Percentiles rank a stretch among this genome's conserved stretches.
Evolutionary conservation across 2,113 vertebrate species (phyloP).

Genomic region (Nerophis lumbriciformis): DNA sequence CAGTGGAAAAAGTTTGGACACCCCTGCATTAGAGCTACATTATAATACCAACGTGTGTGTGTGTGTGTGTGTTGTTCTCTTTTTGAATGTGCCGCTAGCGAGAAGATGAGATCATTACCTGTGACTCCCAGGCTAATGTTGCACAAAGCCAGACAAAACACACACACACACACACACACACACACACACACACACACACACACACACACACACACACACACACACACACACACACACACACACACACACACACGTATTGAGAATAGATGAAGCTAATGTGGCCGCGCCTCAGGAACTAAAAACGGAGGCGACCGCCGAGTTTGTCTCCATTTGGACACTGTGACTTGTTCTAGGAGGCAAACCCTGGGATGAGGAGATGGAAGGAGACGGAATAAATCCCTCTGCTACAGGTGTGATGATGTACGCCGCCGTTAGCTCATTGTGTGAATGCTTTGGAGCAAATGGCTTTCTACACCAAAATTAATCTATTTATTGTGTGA

Average conservation of each 20-base stretch:
- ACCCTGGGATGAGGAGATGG: constrained; percentile 23
- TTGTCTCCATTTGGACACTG: constrained; percentile 47
- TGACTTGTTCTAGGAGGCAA: constrained; percentile 52
- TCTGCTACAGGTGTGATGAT: no score
- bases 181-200: neutral
- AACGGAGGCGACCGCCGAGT: constrained; percentile 35
- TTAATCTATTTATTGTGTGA: no score
- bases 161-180: constrained; percentile 24
- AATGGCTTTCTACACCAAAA: no score
- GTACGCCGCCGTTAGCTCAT: no score
- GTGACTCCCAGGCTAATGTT: constrained; percentile 63
- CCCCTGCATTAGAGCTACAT: constrained; percentile 39
- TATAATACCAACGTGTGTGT: constrained; percentile 58
- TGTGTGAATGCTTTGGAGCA: no score
- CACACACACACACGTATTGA: constrained; percentile 14
- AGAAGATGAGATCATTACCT: constrained; percentile 68
- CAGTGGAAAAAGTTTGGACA: no score
- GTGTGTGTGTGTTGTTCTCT: constrained; percentile 37
- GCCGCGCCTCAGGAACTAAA: constrained; percentile 43
- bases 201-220: no score
- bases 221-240: no score
- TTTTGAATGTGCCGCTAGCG: constrained; percentile 39
- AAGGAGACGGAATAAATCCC: constrained; percentile 21
- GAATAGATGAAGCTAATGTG: constrained; percentile 53
- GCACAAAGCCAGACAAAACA: constrained; percentile 26